These are phyloP conservation scores for Parnassius glacialis DNA, from an alignment of 2,888 invertebrate genomes.

Conservation along the genomic window DNA sequence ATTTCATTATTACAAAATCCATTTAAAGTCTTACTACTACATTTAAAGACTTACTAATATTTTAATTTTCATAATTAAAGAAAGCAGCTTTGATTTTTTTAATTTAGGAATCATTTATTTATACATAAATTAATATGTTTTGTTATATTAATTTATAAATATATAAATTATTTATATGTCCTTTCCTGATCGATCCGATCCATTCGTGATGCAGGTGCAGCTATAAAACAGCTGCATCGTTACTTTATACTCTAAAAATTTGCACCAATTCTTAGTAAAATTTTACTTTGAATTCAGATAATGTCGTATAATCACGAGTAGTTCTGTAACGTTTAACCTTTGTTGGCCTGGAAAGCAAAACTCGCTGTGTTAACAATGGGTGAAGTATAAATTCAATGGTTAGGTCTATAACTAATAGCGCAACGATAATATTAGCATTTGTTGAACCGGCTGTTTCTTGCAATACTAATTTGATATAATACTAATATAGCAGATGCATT, in stretches of 20 bases:
- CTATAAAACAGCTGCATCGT: neutral
- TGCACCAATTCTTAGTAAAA: neutral
- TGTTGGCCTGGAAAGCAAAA: slow-evolving; percentile 1
- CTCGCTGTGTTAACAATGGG: slow-evolving; percentile 6
- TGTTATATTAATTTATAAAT: too few species aligned
- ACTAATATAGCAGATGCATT: too few species aligned
- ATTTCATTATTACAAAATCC: too few species aligned
- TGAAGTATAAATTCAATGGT: slow-evolving; percentile 9
- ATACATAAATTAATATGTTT: too few species aligned
- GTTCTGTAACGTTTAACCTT: slow-evolving; percentile 23
- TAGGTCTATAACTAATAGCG: slow-evolving; percentile 15
- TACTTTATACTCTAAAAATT: neutral
- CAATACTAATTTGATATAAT: slow-evolving; percentile 4
- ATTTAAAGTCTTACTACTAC: too few species aligned
- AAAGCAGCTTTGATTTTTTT: too few species aligned
- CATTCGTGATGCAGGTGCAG: too few species aligned
- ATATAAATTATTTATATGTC: too few species aligned
- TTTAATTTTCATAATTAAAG: too few species aligned
- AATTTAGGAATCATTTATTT: too few species aligned
- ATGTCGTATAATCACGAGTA: neutral
- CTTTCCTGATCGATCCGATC: too few species aligned
- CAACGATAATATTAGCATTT: slow-evolving; percentile 23
- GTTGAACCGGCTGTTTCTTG: slow-evolving; percentile 15
- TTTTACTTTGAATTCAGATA: neutral
- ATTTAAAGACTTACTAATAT: too few species aligned